Evolutionary conservation across 2,888 invertebrate species (phyloP), one percentile per base, ranked within the genome.

Genomic region (Apotomis capreana): DNA sequence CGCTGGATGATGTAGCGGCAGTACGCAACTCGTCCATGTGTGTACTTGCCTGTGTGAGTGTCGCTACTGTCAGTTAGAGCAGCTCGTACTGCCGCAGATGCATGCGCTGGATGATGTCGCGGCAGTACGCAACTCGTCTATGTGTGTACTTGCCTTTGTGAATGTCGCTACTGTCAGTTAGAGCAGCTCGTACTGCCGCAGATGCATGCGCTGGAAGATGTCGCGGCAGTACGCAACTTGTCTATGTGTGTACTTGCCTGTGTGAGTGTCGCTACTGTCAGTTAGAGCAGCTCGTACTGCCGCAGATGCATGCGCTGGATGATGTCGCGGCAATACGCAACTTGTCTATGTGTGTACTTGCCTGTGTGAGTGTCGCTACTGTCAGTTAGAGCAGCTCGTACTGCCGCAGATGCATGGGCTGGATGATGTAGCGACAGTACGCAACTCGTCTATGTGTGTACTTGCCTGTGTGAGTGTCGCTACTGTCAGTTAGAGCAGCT

Each of bases 71-170:
- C 76, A 80, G 89, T 92, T 98, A 99, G 97, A 99, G 98, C 94
- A 99, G 98, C 96, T 99, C 99, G 95, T 99, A 99, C 95, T 99
- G 99, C 88, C 99, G 98, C 94, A 99, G 97, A 95, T 99, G 99
- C 98, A 99, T 99, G 94, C 99, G 98, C 95, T 99, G 99, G 89
- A 99, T 99, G 95, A 99, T 99, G 96, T 99, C 99, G 90, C 99
- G 98, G 95, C 99, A 98, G 96, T 99, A 26, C 26, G 26, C 26
- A 26, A 26, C 26, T 26, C 26, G 2, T 26, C 26, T 26, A 96
- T 44, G 44, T 5, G 13, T 44, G 40, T 40, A 37, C 37, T 59
- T 59, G n/a, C 59, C n/a, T n/a, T 8, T 40, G n/a, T 37, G 40
- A 9, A 12, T 44, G 40, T 55, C 13, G n/a, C 13, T 0, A 37